Percentiles rank a stretch among this genome's conserved stretches.
These are phyloP conservation scores for Dendrocincla fuliginosa DNA, from an alignment of 2,797 vertebrate species.

Conservation along the genomic window DNA sequence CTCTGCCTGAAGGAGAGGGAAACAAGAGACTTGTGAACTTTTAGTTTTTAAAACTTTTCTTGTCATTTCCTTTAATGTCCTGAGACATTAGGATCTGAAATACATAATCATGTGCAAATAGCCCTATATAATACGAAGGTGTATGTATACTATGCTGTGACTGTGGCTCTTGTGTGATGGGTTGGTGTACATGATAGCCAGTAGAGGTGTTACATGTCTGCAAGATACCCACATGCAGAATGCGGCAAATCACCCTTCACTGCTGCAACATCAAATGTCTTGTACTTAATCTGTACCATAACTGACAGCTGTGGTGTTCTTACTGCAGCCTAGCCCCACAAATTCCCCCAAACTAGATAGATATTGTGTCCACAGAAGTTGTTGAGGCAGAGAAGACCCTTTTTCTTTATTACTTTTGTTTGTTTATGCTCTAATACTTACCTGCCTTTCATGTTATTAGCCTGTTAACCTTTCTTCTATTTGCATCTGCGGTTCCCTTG, in stretches of 20 bases:
- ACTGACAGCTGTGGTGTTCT: conserved; percentile 13
- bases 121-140: background rate
- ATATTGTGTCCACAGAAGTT: background rate
- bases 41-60: background rate
- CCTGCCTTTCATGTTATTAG: background rate
- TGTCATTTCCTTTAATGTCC: background rate
- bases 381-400: background rate
- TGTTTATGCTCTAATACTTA: background rate
- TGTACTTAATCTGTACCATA: background rate
- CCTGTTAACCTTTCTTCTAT: background rate
- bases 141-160: background rate
- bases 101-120: background rate
- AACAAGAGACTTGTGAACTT: background rate
- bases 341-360: background rate
- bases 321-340: background rate
- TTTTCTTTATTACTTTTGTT: background rate
- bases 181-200: background rate
- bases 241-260: background rate
- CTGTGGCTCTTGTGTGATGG: background rate
- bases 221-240: background rate
- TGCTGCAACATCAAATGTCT: background rate
- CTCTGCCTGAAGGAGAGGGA: background rate
- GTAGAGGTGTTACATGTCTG: background rate
- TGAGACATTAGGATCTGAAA: background rate
- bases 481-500: background rate